These are phyloP conservation scores for Gobionotothen gibberifrons DNA, from an alignment of 2,797 vertebrate genomes.

Conservation along the genomic window DNA sequence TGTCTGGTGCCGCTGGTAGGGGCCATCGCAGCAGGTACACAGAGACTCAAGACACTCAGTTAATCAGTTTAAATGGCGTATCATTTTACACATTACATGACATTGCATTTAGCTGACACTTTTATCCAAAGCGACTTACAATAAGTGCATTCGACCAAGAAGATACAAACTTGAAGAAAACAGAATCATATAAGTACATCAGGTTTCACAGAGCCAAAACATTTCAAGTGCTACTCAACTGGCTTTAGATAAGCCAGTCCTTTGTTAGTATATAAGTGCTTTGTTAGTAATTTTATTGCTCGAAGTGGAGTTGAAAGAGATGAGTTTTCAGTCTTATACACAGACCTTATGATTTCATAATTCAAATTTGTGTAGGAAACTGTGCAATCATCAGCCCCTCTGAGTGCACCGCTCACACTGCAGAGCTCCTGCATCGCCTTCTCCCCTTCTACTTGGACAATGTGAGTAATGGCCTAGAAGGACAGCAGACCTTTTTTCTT, in stretches of 20 bases:
- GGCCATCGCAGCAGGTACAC: constrained; percentile 84
- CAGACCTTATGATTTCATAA: constrained; percentile 2
- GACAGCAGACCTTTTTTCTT: neutral
- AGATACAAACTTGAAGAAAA: no score
- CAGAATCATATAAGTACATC: no score
- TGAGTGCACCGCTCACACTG: constrained; percentile 76
- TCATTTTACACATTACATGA: neutral
- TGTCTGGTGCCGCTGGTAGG: constrained; percentile 83
- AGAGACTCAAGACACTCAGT: constrained; percentile 5
- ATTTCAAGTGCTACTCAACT: no score
- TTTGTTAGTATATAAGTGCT: no score
- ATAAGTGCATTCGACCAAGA: no score
- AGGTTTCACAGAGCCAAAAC: no score
- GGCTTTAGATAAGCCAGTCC: no score
- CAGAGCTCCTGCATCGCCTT: constrained; percentile 81
- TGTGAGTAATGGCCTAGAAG: constrained; percentile 70
- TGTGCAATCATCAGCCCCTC: constrained; percentile 82
- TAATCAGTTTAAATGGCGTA: neutral
- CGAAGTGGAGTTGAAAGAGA: no score
- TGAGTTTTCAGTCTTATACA: neutral
- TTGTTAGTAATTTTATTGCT: no score
- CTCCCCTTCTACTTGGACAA: constrained; percentile 83
- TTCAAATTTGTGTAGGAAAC: constrained; percentile 74
- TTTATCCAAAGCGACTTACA: no score
- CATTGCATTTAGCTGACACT: no score